Evolutionary conservation across 2,888 invertebrate genomes (phyloP), one percentile per base, ranked within the genome.

Genomic region (Carcina quercana): DNA sequence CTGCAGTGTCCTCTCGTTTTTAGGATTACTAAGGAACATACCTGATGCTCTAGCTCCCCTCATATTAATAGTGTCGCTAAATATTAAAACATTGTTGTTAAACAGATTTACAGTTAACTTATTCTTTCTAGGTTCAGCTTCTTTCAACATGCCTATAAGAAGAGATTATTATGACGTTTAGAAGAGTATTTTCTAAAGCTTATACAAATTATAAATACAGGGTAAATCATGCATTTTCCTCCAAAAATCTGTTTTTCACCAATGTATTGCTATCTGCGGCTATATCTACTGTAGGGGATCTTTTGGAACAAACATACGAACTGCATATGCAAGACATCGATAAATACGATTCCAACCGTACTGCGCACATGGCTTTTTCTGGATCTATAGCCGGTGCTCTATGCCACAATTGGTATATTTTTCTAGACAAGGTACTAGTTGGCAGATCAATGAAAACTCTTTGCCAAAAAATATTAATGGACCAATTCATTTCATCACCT

Each of bases 321-420:
- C 86, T 88, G 21, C 61, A 86, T 29, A 85, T 62, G 42, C 74
- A 83, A 13, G 83, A 88, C 34, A 71, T 87, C 38, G 66, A 86
- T 3, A 64, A 64, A 36, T 90, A 87, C 84, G 87, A 90, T 52
- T 55, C 55, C 3, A 59, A 53, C 12, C 86, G 96, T 37, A 92
- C 93, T 0, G 62, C 69, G 11, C 89, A 94, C 38, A 95, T 96
- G 92, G 88, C 90, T 3, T 66, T 89, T 15, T 91, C 93, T 5
- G 96, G 96, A 2, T 72, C 89, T 27, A 86, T 90, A 3, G 88
- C 94, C 3, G 96, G 96, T 13, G 66, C 92, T 5, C 78, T 94
- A 15, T 92, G 93, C 54, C 97, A 97, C 62, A 89, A 90, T 61
- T 96, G 96, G 95, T 97, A 97, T 62, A 86, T 87, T 35, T 82